Evolutionary conservation across 2,113 vertebrate genomes (phyloP).

Genomic region (Microtus richardsoni): DNA sequence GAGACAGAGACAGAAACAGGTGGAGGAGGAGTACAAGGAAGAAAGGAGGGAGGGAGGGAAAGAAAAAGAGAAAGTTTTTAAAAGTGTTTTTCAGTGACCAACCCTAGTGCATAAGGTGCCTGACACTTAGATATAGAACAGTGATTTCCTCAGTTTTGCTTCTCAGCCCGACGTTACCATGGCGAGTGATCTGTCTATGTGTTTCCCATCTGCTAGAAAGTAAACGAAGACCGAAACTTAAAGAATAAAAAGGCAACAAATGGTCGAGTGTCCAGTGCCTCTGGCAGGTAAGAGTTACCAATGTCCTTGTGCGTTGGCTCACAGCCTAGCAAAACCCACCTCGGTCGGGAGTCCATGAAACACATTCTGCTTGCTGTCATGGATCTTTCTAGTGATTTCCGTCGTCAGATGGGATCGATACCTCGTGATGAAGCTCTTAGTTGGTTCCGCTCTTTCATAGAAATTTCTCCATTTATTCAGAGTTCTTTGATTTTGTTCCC

Average conservation of each 20-base stretch:
- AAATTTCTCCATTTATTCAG: background rate
- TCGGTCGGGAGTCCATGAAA: background rate
- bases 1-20: background rate
- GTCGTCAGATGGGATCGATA: background rate
- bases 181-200: background rate
- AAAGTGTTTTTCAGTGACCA: background rate
- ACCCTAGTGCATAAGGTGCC: background rate
- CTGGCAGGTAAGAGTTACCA: constrained; percentile 69
- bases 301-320: background rate
- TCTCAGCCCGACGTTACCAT: background rate
- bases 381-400: background rate
- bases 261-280: constrained; percentile 74
- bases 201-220: constrained; percentile 71
- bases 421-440: background rate
- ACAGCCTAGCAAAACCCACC: background rate
- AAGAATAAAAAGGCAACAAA: constrained; percentile 68
- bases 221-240: constrained; percentile 69
- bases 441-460: background rate
- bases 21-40: background rate
- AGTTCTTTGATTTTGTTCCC: background rate
- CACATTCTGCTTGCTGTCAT: background rate
- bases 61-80: background rate
- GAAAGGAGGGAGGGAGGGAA: background rate
- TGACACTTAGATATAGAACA: background rate
- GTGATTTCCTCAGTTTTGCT: background rate